Percentiles rank a stretch among this genome's conserved stretches.
phyloP scores from a whole-genome alignment of 1,140 invertebrate species.

The Thaumetopoea pityocampa region DNA sequence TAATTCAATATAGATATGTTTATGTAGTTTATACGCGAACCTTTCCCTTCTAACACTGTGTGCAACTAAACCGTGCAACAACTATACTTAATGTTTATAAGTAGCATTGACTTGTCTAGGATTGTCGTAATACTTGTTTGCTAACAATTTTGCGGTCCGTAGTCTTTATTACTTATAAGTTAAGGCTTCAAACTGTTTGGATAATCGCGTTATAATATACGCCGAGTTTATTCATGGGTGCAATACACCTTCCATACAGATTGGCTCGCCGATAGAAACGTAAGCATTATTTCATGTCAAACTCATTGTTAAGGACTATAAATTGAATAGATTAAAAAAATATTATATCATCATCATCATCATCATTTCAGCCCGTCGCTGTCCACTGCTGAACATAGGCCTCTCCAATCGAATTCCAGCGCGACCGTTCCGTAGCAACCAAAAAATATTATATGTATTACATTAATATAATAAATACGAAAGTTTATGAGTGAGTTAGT shows the following conservation, averaged over 20 bases:
- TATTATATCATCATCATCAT: too few relatives aligned
- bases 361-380: too few relatives aligned
- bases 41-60: slow-evolving; percentile 58
- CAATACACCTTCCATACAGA: slow-evolving; percentile 36
- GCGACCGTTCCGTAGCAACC: too few relatives aligned
- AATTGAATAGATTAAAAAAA: too few relatives aligned
- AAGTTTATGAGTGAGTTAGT: too few relatives aligned
- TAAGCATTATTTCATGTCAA: slow-evolving; percentile 11
- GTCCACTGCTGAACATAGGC: too few relatives aligned
- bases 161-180: slow-evolving; percentile 18
- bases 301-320: slow-evolving; percentile 16
- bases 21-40: slow-evolving; percentile 26
- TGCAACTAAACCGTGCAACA: slow-evolving; percentile 61
- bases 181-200: slow-evolving; percentile 28
- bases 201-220: slow-evolving; percentile 16
- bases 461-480: too few relatives aligned
- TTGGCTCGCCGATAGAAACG: slow-evolving; percentile 11
- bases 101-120: slow-evolving; percentile 54
- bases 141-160: slow-evolving; percentile 10
- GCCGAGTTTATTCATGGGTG: slow-evolving; percentile 32
- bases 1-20: slow-evolving; percentile 2
- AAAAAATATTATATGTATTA: too few relatives aligned
- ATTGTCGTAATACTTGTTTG: slow-evolving; percentile 45
- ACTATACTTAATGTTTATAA: slow-evolving; percentile 68
- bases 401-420: too few relatives aligned